Conservation (phyloP, 2,888 invertebrate genomes). For the Bellardia pandia region DNA sequence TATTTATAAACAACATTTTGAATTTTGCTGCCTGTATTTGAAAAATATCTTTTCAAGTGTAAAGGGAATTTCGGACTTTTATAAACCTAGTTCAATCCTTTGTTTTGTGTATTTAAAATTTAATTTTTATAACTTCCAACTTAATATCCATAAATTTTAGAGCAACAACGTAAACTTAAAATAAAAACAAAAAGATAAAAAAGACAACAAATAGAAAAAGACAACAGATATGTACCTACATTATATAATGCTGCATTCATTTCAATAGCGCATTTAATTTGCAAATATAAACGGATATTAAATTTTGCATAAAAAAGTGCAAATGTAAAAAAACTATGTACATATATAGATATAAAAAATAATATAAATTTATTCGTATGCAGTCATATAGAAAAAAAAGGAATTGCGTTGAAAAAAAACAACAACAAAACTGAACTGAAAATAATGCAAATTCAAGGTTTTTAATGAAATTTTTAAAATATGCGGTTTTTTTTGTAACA, state of each 20-base stretch:
- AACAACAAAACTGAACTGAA: slow-evolving; percentile 45
- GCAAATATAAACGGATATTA: slow-evolving; percentile 68
- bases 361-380: slow-evolving; percentile 48
- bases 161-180: slow-evolving; percentile 27
- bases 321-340: not conserved
- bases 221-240: too few species aligned
- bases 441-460: slow-evolving; percentile 68
- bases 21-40: too few species aligned
- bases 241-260: slow-evolving; percentile 31
- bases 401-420: slow-evolving; percentile 8
- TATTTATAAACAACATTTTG: too few species aligned
- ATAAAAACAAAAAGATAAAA: slow-evolving; percentile 25
- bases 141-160: slow-evolving; percentile 42
- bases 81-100: too few species aligned
- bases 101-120: too few species aligned
- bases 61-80: too few species aligned
- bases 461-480: slow-evolving; percentile 64
- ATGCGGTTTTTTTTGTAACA: slow-evolving; percentile 55
- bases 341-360: slow-evolving; percentile 13
- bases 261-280: slow-evolving; percentile 64
- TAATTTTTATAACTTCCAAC: too few species aligned
- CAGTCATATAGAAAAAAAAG: slow-evolving; percentile 54
- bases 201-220: not conserved
- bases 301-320: slow-evolving; percentile 53
- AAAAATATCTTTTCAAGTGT: too few species aligned